phyloP scores from a whole-genome alignment of 2,113 vertebrate species.

The Oncorhynchus masou region DNA sequence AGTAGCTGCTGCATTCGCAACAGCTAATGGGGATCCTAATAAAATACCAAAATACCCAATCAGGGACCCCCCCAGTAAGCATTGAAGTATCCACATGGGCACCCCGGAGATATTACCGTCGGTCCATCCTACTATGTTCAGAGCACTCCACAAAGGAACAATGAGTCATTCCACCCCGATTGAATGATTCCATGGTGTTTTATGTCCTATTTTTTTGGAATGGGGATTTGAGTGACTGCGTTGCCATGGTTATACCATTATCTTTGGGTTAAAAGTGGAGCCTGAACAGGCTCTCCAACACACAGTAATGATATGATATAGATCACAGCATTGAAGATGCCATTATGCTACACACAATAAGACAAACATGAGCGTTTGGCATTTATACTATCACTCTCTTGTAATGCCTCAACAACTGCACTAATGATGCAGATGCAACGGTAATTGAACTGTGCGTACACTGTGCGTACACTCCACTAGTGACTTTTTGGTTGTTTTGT shows the following conservation, averaged over 20 bases:
- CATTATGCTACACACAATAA: constrained; percentile 33
- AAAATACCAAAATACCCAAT: background rate
- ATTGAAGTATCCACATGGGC: background rate
- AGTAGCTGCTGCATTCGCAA: too few relatives aligned
- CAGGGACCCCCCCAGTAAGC: background rate
- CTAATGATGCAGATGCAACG: background rate
- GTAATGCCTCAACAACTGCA: background rate
- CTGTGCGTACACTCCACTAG: too few relatives aligned
- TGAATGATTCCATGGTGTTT: too few relatives aligned
- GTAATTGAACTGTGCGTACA: too few relatives aligned
- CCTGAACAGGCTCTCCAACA: constrained; percentile 48
- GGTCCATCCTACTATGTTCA: background rate
- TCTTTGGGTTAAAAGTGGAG: constrained; percentile 49
- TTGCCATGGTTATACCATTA: constrained; percentile 69
- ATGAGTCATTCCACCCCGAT: constrained; percentile 21
- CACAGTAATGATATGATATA: constrained; percentile 35
- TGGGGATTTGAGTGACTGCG: constrained; percentile 50
- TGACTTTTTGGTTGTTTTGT: too few relatives aligned
- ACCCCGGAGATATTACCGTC: background rate
- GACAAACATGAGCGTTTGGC: constrained; percentile 6
- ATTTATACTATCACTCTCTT: background rate
- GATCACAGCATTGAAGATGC: constrained; percentile 30
- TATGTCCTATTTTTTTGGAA: constrained; percentile 16
- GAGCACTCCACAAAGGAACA: constrained; percentile 10
- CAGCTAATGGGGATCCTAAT: too few relatives aligned